Percentiles rank a stretch among this genome's conserved stretches.
These are phyloP conservation scores for Bungarus multicinctus DNA, from an alignment of 2,113 vertebrate genomes.

Conservation along the genomic window DNA sequence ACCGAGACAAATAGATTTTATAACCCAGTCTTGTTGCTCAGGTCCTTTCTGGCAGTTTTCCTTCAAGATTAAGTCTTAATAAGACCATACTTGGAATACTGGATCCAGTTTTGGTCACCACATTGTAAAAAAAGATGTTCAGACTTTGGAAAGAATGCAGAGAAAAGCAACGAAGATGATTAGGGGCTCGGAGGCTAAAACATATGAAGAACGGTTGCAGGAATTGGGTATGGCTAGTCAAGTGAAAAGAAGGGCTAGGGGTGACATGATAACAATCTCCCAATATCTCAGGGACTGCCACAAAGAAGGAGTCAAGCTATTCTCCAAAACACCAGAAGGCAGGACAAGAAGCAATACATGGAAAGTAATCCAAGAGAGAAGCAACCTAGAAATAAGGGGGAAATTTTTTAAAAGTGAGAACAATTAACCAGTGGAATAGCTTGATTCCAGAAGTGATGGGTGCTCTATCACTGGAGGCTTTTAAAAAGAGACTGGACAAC, in stretches of 20 bases:
- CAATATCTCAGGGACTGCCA: background rate
- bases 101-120: background rate
- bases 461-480: background rate
- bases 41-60: conserved; percentile 49
- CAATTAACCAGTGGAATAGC: background rate
- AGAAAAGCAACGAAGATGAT: background rate
- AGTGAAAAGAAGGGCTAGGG: background rate
- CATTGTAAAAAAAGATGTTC: background rate
- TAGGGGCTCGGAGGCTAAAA: background rate
- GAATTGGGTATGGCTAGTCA: background rate
- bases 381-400: background rate
- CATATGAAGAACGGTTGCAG: background rate
- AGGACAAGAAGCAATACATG: background rate
- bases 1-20: background rate
- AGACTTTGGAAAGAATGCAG: background rate
- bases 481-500: background rate
- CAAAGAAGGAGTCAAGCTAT: background rate
- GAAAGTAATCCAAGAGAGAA: background rate
- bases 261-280: background rate
- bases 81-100: background rate
- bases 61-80: conserved; percentile 28
- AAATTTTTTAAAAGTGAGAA: background rate
- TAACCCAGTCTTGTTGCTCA: conserved; percentile 27
- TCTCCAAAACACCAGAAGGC: background rate
- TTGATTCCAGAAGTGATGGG: background rate